Evolutionary conservation across 2,797 vertebrate genomes (phyloP), one percentile per base, ranked within the genome.

Genomic region (Lophius americanus): DNA sequence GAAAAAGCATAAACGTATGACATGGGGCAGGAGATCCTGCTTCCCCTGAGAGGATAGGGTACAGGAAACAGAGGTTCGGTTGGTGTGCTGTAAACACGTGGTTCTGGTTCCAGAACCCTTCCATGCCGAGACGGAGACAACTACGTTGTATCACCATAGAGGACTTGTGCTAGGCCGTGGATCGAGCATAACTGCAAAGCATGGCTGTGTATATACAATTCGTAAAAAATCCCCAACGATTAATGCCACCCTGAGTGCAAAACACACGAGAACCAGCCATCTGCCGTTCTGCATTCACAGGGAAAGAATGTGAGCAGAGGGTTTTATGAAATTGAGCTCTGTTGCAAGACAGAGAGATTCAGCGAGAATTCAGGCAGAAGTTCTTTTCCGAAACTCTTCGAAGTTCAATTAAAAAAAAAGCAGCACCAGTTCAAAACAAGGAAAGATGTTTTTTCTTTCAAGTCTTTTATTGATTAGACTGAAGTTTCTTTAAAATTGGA

Each of bases 171-270:
- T n/a, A n/a, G n/a, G n/a, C n/a, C n/a, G n/a, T n/a, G n/a, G n/a
- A n/a, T n/a, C n/a, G n/a, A n/a, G n/a, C n/a, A n/a, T n/a, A n/a
- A n/a, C n/a, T n/a, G n/a, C n/a, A n/a, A n/a, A n/a, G n/a, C n/a
- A n/a, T n/a, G n/a, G n/a, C n/a, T n/a, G n/a, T n/a, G n/a, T n/a
- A 41, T 13, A 14, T 62, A 46, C 12, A 7, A 58, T 74, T 32
- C 43, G 35, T 44, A 60, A 13, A 54, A n/a, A n/a, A n/a, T 64
- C 60, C 57, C 23, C 35, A 10, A 3, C 38, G 41, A 9, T 35
- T 68, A 64, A 38, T 60, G 49, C 64, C 65, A n/a, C 38, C 54
- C 51, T 4, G 49, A 47, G 42, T 12, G 62, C 58, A 65, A 72
- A 66, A 39, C 50, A 33, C n/a, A n/a, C n/a, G n/a, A n/a, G 35